Conservation (phyloP, 2,797 vertebrate species). For the Ctenosaura bakeri region DNA sequence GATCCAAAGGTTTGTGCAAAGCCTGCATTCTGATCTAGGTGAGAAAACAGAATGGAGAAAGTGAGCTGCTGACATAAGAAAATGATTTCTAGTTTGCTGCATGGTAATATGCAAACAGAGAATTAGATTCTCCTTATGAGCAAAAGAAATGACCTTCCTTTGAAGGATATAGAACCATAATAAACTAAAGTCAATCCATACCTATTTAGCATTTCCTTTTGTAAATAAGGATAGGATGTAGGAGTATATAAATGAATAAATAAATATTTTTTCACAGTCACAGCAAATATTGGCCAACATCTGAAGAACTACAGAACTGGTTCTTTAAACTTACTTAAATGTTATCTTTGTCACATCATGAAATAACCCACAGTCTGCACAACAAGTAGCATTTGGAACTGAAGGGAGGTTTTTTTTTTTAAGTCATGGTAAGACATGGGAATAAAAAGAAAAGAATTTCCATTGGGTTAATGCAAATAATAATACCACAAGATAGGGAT, state of each 20-base stretch:
- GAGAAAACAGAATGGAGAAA: background rate
- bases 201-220: background rate
- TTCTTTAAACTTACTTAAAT: background rate
- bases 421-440: background rate
- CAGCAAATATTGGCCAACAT: background rate
- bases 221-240: background rate
- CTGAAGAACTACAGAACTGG: background rate
- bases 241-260: background rate
- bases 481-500: too few relatives aligned
- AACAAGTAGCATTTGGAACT: background rate
- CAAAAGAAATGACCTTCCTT: background rate
- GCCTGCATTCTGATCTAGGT: background rate
- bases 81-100: background rate
- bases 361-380: background rate
- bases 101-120: too few relatives aligned
- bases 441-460: background rate
- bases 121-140: background rate
- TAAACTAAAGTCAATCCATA: background rate
- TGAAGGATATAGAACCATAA: background rate
- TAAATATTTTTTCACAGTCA: background rate
- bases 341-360: background rate
- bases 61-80: background rate
- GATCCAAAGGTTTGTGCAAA: background rate
- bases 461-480: background rate
- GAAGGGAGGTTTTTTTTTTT: background rate